Conservation (phyloP, 2,797 vertebrate genomes). For the Tadarida brasiliensis region DNA sequence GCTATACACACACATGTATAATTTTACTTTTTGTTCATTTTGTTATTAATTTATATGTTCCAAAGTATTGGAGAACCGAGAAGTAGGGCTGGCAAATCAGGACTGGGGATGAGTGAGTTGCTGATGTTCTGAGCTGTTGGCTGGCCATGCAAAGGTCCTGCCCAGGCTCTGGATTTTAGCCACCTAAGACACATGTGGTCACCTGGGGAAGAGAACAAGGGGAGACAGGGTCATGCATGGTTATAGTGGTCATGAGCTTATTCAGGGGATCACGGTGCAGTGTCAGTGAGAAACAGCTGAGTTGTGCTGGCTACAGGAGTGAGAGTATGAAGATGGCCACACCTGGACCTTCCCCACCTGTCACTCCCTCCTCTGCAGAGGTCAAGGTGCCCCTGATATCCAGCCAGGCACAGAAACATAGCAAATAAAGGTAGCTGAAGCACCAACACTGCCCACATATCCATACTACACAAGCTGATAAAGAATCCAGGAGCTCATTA, state of each 20-base stretch:
- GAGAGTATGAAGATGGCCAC: not conserved
- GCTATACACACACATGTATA: not conserved
- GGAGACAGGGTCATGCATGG: not conserved
- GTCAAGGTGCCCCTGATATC: not conserved
- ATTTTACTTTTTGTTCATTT: not conserved
- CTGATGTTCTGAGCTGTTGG: not conserved
- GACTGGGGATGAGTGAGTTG: not conserved
- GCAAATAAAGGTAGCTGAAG: not conserved
- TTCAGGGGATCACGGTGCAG: not conserved
- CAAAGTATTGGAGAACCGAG: not conserved
- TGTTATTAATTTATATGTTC: not conserved
- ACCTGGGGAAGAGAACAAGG: not conserved
- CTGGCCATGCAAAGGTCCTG: not conserved
- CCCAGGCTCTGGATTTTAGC: not conserved
- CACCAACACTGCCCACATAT: not conserved
- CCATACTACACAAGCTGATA: not conserved
- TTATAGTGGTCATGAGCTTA: not conserved
- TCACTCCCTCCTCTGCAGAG: not conserved
- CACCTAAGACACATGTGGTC: not conserved
- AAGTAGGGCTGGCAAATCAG: not conserved
- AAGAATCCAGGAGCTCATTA: slow-evolving; percentile 89
- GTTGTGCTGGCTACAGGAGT: not conserved
- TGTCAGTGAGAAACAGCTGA: not conserved
- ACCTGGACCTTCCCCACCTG: not conserved
- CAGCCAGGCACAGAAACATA: not conserved